Conservation (phyloP, 2,888 invertebrate genomes). For the Opisthograptis luteolata region DNA sequence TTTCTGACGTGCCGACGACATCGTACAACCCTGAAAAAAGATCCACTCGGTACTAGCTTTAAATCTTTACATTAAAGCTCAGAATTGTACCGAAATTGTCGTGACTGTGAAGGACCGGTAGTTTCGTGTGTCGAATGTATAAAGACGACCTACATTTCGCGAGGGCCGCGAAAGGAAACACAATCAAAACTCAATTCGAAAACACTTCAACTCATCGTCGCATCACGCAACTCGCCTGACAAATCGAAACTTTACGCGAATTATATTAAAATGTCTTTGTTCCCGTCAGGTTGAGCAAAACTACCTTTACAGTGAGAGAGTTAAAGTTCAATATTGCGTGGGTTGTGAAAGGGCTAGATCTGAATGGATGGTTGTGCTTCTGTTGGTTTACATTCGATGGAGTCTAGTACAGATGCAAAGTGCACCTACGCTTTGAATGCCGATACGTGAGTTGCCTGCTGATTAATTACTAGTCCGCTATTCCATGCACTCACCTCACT, state of each 20-base stretch:
- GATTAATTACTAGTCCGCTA: constrained; percentile 46
- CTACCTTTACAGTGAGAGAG: neutral
- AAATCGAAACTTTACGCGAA: constrained; percentile 50
- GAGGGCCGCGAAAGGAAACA: constrained; percentile 61
- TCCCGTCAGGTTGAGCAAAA: neutral
- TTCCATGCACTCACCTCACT: neutral
- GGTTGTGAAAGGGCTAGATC: constrained; percentile 6
- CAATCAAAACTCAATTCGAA: constrained; percentile 75
- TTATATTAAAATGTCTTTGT: constrained; percentile 28
- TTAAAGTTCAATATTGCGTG: constrained; percentile 19
- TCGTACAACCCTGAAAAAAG: constrained; percentile 30
- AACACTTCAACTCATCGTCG: constrained; percentile 68
- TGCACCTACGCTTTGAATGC: constrained; percentile 44
- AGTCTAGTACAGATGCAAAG: constrained; percentile 40
- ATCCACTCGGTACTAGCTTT: constrained; percentile 19
- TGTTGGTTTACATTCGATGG: constrained; percentile 36
- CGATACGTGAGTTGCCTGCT: constrained; percentile 47
- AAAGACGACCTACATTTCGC: constrained; percentile 64
- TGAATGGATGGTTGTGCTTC: constrained; percentile 18
- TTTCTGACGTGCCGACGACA: constrained; percentile 60
- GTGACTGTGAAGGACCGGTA: constrained; percentile 45
- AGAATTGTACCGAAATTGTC: constrained; percentile 9
- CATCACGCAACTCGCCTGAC: constrained; percentile 57
- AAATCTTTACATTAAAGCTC: constrained; percentile 16
- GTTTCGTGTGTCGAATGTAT: constrained; percentile 69